Percentiles rank a stretch among this genome's conserved stretches.
phyloP scores from a whole-genome alignment of 30 jellyfish, hydroid and myxozoan genomes.

The Chrysaora quinquecirrha region DNA sequence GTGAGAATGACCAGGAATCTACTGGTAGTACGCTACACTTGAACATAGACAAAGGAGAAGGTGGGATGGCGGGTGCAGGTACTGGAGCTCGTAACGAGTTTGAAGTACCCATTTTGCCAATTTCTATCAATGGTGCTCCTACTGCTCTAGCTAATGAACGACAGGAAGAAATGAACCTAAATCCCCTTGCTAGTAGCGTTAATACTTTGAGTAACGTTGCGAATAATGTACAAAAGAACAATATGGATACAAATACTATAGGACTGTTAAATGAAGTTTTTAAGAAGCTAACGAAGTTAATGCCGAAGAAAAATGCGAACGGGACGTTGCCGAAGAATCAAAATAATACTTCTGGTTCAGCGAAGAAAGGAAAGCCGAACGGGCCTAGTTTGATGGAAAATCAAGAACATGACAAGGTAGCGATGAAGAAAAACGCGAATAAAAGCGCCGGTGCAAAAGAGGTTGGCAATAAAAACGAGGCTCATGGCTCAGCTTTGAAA shows the following conservation, averaged over 20 bases:
- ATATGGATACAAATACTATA: slow-evolving; percentile 62
- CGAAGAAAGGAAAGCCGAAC: not conserved
- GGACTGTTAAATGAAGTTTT: slow-evolving; percentile 69
- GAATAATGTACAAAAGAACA: slow-evolving; percentile 31
- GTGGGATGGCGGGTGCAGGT: slow-evolving; percentile 15
- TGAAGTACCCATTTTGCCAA: slow-evolving; percentile 13
- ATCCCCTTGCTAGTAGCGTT: slow-evolving; percentile 67
- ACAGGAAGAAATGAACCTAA: slow-evolving; percentile 36
- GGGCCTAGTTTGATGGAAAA: not conserved
- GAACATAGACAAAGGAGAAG: slow-evolving; percentile 28
- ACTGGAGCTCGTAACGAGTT: not conserved
- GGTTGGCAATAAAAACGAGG: not conserved
- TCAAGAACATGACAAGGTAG: not conserved
- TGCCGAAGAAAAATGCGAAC: slow-evolving; percentile 44
- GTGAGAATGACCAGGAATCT: slow-evolving; percentile 1
- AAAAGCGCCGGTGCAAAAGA: not conserved
- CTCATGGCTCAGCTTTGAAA: not conserved
- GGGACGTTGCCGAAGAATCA: not conserved
- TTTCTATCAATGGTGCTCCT: not conserved
- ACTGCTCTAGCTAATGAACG: slow-evolving; percentile 31
- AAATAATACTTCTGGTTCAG: not conserved
- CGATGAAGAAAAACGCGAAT: not conserved
- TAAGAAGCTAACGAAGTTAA: slow-evolving; percentile 38
- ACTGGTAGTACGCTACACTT: slow-evolving; percentile 39
- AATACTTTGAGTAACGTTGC: slow-evolving; percentile 55